A percentile compares a stretch with the other conserved stretches of the same genome.
Conservation (phyloP, 1,140 invertebrate genomes). For the Agrypnia vestita region DNA sequence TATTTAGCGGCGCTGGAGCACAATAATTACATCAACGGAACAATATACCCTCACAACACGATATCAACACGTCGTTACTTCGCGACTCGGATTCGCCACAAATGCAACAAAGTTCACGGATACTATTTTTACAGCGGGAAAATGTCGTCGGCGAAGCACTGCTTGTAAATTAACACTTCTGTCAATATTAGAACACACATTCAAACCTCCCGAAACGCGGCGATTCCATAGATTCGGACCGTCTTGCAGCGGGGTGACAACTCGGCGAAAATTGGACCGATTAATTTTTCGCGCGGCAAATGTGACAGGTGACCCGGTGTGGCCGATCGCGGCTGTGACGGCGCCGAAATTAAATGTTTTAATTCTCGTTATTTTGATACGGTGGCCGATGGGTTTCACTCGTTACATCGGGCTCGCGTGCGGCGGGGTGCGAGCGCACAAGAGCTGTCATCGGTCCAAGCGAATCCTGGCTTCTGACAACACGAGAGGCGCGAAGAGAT, state of each 20-base stretch:
- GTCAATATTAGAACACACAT: slow-evolving; percentile 28
- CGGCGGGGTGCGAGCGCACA: slow-evolving; percentile 36
- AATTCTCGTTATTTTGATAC: slow-evolving; percentile 43
- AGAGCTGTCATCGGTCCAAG: slow-evolving; percentile 58
- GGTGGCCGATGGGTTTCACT: slow-evolving; percentile 27
- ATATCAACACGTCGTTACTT: slow-evolving; percentile 30
- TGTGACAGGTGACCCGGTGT: slow-evolving; percentile 26
- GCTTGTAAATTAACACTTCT: slow-evolving; percentile 26
- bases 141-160: slow-evolving; percentile 28
- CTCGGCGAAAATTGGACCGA: neutral
- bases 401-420: neutral
- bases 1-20: slow-evolving; percentile 2
- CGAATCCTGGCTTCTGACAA: slow-evolving; percentile 56
- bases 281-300: slow-evolving; percentile 21
- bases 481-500: slow-evolving; percentile 57
- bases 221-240: neutral
- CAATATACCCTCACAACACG: slow-evolving; percentile 27
- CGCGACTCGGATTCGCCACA: neutral
- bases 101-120: slow-evolving; percentile 24
- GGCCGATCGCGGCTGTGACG: neutral
- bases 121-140: neutral
- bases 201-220: neutral
- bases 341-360: slow-evolving; percentile 28
- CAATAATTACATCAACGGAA: slow-evolving; percentile 49
- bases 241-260: neutral